A percentile compares a stretch with the other conserved stretches of the same genome.
These are phyloP conservation scores for Oplegnathus fasciatus DNA, from an alignment of 2,113 vertebrate genomes.

Conservation along the genomic window DNA sequence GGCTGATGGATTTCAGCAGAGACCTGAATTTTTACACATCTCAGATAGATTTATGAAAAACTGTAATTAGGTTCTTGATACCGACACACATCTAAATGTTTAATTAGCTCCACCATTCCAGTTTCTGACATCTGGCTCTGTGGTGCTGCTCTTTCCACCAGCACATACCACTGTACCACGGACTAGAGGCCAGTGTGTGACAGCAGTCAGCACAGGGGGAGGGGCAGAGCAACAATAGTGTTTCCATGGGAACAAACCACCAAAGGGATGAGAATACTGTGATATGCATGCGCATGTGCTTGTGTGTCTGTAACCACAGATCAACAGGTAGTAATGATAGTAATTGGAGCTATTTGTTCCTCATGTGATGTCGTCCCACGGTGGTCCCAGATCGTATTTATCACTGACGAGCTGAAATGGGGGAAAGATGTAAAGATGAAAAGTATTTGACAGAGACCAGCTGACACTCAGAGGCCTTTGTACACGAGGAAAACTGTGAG, in stretches of 20 bases:
- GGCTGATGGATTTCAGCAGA: background rate
- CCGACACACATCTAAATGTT: background rate
- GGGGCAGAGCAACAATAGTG: conserved; percentile 17
- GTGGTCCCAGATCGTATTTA: background rate
- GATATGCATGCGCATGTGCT: conserved; percentile 24
- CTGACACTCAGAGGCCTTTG: background rate
- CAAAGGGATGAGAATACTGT: conserved; percentile 18
- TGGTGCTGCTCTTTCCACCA: background rate
- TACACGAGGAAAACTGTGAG: background rate
- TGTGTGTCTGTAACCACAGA: conserved; percentile 14
- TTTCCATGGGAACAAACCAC: conserved; percentile 61
- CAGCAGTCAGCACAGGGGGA: conserved; percentile 1
- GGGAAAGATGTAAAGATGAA: background rate
- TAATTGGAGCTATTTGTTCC: conserved; percentile 19
- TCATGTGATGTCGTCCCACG: conserved; percentile 3
- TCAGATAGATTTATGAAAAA: background rate
- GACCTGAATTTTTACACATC: background rate
- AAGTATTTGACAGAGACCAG: background rate
- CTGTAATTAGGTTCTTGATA: background rate
- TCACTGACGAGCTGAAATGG: background rate
- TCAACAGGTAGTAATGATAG: conserved; percentile 45
- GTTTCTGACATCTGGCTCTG: background rate
- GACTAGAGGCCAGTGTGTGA: background rate
- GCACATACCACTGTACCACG: background rate
- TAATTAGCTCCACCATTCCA: background rate